Evolutionary conservation across 2,797 vertebrate species (phyloP), one percentile per base, ranked within the genome.

Genomic region (Sciurus vulgaris): DNA sequence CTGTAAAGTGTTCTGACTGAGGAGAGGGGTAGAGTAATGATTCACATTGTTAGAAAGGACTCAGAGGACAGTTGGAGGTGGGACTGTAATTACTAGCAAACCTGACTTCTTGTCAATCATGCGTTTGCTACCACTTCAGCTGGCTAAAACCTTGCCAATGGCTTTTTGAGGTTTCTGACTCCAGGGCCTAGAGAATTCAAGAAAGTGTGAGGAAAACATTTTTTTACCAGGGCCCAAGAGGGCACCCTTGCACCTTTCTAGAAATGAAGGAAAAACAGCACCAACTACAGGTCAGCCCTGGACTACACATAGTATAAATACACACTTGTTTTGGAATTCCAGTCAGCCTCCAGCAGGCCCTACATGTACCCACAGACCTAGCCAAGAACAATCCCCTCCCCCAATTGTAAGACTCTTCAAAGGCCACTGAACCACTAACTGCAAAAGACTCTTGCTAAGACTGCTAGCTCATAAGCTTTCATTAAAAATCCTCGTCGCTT

Each of bases 241-340:
- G 89, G 96, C 93, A 95, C 86, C 81, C 95, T 97, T 94, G 84
- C 13, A 61, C 94, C 89, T 95, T 89, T 86, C 30, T 96, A 76
- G 76, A 96, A 90, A 79, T n/a, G 26, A 95, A 87, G 17, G 33
- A 26, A 28, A 84, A 92, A 15, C 4, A 72, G n/a, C 24, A 38
- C 44, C 41, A 79, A 35, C 73, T 54, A 28, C 15, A 92, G 38
- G 92, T 87, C 86, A 63, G 11, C 47, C 44, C 18, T 86, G 82
- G 69, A 67, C 38, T 86, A 51, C 82, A 63, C 20, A 17, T 47
- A 33, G 24, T 79, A 38, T 73, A 91, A 92, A 90, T 35, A 84
- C 33, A 87, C 3, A 44, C 44, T 94, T 51, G 81, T 59, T 95
- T 89, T 89, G 81, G 49, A 86, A 91, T 94, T 85, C 72, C 35